Percentiles rank a stretch among this genome's conserved stretches.
phyloP scores from a whole-genome alignment of 2,888 invertebrate genomes.

The Caradrina clavipalpis region DNA sequence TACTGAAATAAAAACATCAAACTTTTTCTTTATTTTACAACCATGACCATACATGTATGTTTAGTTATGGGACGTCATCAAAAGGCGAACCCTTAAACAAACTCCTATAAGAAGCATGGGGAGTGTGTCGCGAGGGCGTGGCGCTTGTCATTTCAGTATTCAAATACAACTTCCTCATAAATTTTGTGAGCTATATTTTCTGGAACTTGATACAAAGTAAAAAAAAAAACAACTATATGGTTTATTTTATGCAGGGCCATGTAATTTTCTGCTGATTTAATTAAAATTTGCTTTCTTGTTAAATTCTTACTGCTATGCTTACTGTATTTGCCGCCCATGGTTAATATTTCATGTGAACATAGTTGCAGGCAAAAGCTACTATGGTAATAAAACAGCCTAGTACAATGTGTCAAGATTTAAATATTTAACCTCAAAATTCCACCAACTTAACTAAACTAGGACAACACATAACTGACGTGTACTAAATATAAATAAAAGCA shows the following conservation, averaged over 20 bases:
- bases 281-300: neutral
- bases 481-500: constrained; percentile 37
- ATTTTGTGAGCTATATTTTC: constrained; percentile 39
- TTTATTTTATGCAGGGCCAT: neutral
- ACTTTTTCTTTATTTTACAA: constrained; percentile 1
- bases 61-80: constrained; percentile 28
- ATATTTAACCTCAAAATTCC: constrained; percentile 1
- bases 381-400: neutral
- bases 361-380: too few relatives aligned
- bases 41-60: constrained; percentile 9
- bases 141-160: constrained; percentile 61
- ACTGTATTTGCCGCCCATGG: too few relatives aligned
- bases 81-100: constrained; percentile 43
- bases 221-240: constrained; percentile 2
- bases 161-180: constrained; percentile 57
- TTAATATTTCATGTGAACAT: too few relatives aligned
- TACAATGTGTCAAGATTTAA: neutral
- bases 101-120: constrained; percentile 38
- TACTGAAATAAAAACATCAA: neutral
- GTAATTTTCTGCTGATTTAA: neutral
- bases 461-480: constrained; percentile 9
- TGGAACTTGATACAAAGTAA: constrained; percentile 7
- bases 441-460: neutral
- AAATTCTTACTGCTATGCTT: too few relatives aligned
- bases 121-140: constrained; percentile 46